Evolutionary conservation across 2,113 vertebrate species (phyloP).

Genomic region (Penelope pileata): DNA sequence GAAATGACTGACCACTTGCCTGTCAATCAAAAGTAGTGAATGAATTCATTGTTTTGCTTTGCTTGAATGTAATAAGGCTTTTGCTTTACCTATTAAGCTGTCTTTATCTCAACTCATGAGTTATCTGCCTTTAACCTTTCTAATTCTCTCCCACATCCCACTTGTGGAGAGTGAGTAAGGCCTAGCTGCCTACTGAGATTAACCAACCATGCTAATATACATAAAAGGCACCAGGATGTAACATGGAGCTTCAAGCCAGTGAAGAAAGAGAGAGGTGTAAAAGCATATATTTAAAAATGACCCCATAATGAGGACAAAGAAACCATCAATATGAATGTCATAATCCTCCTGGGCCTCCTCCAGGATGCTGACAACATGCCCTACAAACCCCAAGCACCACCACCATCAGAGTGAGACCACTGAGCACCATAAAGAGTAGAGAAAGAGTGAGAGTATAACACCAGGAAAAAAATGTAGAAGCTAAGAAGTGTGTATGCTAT

Average conservation of each 20-base stretch:
- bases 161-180: background rate
- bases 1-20: background rate
- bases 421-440: background rate
- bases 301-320: background rate
- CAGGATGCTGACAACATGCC: background rate
- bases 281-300: background rate
- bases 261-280: background rate
- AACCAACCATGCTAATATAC: background rate
- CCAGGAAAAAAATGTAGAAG: background rate
- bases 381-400: background rate
- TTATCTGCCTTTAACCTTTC: background rate
- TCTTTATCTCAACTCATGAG: background rate
- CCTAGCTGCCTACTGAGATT: background rate
- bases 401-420: fast-evolving
- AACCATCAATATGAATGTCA: background rate
- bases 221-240: background rate
- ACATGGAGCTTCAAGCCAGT: background rate
- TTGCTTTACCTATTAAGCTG: background rate
- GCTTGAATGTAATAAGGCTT: background rate
- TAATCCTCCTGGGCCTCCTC: background rate
- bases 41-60: background rate
- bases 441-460: background rate
- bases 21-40: background rate
- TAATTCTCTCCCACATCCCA: background rate
- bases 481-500: background rate